Percentiles rank a stretch among this genome's conserved stretches.
phyloP scores from a whole-genome alignment of 2,888 invertebrate genomes.

The Parapristionchus giblindavisi region DNA sequence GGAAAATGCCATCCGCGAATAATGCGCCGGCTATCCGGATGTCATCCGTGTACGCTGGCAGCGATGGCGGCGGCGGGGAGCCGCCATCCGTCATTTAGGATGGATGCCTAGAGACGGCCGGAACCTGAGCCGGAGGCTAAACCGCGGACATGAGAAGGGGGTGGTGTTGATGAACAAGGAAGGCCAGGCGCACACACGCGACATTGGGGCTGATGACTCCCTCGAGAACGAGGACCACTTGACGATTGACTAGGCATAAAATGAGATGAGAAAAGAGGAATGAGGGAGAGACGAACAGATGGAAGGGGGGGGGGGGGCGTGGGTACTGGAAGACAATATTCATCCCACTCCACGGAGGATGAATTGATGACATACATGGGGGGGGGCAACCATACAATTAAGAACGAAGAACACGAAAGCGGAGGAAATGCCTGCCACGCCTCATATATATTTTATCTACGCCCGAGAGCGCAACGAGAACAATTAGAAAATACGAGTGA shows the following conservation, averaged over 20 bases:
- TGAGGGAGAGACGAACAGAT: background rate
- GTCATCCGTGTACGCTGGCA: constrained; percentile 56
- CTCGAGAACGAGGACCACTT: too few relatives aligned
- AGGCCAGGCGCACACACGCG: background rate
- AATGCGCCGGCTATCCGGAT: constrained; percentile 57
- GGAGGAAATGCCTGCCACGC: too few relatives aligned
- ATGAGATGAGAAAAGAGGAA: constrained; percentile 16
- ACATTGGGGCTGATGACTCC: background rate
- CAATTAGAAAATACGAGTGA: too few relatives aligned
- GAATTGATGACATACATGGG: too few relatives aligned
- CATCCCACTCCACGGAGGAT: too few relatives aligned
- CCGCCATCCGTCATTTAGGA: too few relatives aligned
- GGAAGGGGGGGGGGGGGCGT: background rate
- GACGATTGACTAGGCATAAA: too few relatives aligned
- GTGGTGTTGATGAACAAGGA: background rate
- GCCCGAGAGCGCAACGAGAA: too few relatives aligned
- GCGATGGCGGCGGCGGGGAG: constrained; percentile 29
- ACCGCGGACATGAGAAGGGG: background rate
- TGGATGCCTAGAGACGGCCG: background rate
- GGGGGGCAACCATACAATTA: too few relatives aligned
- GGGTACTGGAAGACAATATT: too few relatives aligned
- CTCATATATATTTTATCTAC: too few relatives aligned
- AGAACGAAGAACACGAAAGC: too few relatives aligned
- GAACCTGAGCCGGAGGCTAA: background rate
- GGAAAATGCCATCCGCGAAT: constrained; percentile 49